A percentile compares a stretch with the other conserved stretches of the same genome.
Evolutionary conservation across 2,797 vertebrate genomes (phyloP).

Genomic region (Lacerta viridis): DNA sequence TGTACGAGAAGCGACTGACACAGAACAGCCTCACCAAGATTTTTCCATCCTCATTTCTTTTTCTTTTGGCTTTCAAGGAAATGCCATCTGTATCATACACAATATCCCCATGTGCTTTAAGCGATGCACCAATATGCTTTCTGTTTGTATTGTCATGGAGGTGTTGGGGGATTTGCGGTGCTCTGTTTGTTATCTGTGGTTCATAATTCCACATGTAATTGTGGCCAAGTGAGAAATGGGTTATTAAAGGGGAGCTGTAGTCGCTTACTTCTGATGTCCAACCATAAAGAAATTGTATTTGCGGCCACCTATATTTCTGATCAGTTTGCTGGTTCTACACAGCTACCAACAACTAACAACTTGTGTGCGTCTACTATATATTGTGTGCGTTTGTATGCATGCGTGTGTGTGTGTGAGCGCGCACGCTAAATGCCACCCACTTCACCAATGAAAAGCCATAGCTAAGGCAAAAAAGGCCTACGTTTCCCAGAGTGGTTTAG

Average conservation of each 20-base stretch:
- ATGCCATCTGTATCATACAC: background rate
- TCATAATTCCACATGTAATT: background rate
- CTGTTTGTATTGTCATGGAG: background rate
- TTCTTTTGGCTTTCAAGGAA: slow-evolving; percentile 23
- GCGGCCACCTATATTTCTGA: background rate
- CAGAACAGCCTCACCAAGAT: background rate
- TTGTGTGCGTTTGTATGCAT: too few species aligned
- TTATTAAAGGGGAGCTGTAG: background rate
- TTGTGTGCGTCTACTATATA: too few species aligned
- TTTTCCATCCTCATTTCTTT: background rate
- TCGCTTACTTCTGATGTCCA: background rate
- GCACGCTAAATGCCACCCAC: too few species aligned
- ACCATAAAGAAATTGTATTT: background rate
- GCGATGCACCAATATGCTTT: background rate
- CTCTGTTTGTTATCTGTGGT: background rate
- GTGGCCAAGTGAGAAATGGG: background rate
- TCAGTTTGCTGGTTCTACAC: background rate
- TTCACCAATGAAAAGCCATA: too few species aligned
- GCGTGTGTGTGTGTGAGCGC: too few species aligned
- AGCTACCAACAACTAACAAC: too few species aligned
- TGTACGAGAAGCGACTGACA: background rate
- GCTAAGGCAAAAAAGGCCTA: too few species aligned
- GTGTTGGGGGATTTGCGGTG: background rate
- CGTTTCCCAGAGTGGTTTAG: too few species aligned
- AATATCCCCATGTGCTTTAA: background rate